Conservation (phyloP, 2,113 vertebrate genomes). For the Pontoporia blainvillei region DNA sequence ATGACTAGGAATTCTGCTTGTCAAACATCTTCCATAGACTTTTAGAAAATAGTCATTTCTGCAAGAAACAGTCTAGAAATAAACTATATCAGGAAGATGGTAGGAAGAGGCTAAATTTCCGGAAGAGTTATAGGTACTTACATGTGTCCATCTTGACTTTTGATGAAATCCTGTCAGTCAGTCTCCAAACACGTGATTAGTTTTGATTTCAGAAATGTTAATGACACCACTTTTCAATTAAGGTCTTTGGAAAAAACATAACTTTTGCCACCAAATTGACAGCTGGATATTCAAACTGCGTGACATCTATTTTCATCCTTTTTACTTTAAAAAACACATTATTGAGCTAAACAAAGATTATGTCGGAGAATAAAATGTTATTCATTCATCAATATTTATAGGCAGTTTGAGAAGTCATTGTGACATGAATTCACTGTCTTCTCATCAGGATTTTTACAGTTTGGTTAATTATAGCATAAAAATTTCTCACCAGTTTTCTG, state of each 20-base stretch:
- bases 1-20: slow-evolving; percentile 39
- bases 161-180: neutral
- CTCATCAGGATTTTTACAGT: neutral
- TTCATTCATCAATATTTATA: neutral
- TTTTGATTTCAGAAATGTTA: slow-evolving; percentile 30
- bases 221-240: neutral
- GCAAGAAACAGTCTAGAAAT: slow-evolving; percentile 19
- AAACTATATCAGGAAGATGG: neutral
- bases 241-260: neutral
- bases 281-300: neutral
- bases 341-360: neutral
- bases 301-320: neutral
- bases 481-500: slow-evolving; percentile 93
- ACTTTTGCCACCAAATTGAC: neutral
- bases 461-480: slow-evolving; percentile 2
- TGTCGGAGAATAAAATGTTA: neutral
- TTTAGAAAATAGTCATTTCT: slow-evolving; percentile 12
- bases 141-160: neutral
- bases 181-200: neutral
- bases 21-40: neutral
- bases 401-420: neutral
- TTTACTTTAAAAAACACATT: neutral
- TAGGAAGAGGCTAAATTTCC: neutral
- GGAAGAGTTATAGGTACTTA: neutral
- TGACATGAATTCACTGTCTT: neutral